A percentile compares a stretch with the other conserved stretches of the same genome.
phyloP scores from a whole-genome alignment of 1,140 invertebrate genomes.

The Drosophila asahinai region DNA sequence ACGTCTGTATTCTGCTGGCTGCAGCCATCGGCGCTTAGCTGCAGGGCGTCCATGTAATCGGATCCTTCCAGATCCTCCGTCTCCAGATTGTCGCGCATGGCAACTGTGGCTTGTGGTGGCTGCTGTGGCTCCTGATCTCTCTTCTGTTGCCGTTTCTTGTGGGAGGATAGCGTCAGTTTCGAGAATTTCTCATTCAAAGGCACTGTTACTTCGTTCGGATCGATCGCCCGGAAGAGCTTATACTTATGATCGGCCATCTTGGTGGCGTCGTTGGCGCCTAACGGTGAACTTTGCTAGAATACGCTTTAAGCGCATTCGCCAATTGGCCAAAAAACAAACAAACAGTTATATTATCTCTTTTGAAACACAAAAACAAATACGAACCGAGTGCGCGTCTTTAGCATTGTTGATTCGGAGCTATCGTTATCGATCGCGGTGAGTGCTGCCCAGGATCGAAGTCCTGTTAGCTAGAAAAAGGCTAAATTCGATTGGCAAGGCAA shows the following conservation, averaged over 20 bases:
- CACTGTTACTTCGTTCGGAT: constrained; percentile 74
- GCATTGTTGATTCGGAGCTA: background rate
- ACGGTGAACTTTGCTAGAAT: constrained; percentile 13
- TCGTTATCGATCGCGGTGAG: constrained; percentile 2
- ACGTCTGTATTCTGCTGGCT: constrained; percentile 34
- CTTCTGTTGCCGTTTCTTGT: constrained; percentile 48
- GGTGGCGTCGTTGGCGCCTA: constrained; percentile 9
- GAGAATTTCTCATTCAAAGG: constrained; percentile 74
- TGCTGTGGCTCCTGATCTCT: background rate
- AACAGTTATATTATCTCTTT: background rate
- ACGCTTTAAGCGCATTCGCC: constrained; percentile 26
- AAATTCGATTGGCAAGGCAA: background rate
- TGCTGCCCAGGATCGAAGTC: background rate
- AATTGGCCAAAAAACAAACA: constrained; percentile 1
- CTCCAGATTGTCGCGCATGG: background rate
- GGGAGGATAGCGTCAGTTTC: constrained; percentile 77
- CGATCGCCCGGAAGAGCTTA: constrained; percentile 69
- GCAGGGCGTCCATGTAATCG: constrained; percentile 73
- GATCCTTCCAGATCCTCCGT: constrained; percentile 35
- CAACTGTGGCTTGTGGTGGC: background rate
- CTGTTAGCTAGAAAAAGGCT: background rate
- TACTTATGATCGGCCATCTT: constrained; percentile 64
- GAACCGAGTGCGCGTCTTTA: constrained; percentile 16
- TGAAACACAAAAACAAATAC: constrained; percentile 25
- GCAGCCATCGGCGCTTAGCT: constrained; percentile 59